Conservation (phyloP, 92 coral and sea anemone species). For the Zoanthus sansibaricus region DNA sequence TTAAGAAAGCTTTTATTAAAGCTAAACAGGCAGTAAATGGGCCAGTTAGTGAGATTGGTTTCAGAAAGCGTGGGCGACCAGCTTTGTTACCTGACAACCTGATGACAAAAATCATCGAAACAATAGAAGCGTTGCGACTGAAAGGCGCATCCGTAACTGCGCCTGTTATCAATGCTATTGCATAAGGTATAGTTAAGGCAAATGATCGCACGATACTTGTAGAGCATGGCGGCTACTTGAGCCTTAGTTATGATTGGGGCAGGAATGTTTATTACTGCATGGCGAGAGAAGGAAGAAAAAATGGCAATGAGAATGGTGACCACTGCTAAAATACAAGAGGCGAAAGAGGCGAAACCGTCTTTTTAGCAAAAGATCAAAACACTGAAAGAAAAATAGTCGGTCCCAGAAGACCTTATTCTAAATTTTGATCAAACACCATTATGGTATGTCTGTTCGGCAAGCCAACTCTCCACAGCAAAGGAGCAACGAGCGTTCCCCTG, state of each 20-base stretch:
- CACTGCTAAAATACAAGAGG: slow-evolving; percentile 42
- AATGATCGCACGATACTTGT: slow-evolving; percentile 52
- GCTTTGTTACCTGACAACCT: slow-evolving; percentile 46
- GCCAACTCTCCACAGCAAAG: slow-evolving; percentile 47
- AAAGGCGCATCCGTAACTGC: slow-evolving; percentile 55
- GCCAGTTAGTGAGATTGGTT: slow-evolving; percentile 36
- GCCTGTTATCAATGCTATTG: slow-evolving; percentile 50
- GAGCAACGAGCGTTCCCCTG: slow-evolving; percentile 51
- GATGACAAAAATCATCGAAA: slow-evolving; percentile 52
- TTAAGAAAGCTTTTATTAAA: no score
- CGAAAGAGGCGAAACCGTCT: slow-evolving; percentile 50
- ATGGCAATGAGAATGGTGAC: slow-evolving; percentile 45
- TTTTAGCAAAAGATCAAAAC: slow-evolving; percentile 55
- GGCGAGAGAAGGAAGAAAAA: slow-evolving; percentile 54
- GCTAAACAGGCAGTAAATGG: slow-evolving; percentile 24
- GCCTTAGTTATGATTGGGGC: slow-evolving; percentile 53
- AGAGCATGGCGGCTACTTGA: slow-evolving; percentile 47
- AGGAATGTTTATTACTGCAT: slow-evolving; percentile 53
- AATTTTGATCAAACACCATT: slow-evolving; percentile 57
- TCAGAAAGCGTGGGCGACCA: slow-evolving; percentile 55
- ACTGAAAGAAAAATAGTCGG: slow-evolving; percentile 38
- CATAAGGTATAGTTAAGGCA: slow-evolving; percentile 37
- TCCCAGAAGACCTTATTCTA: slow-evolving; percentile 53
- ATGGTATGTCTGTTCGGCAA: slow-evolving; percentile 47
- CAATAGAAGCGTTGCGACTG: slow-evolving; percentile 44